Base-by-base conservation (phyloP, 2,797 vertebrate species). In the Kryptolebias ocellatus region DNA sequence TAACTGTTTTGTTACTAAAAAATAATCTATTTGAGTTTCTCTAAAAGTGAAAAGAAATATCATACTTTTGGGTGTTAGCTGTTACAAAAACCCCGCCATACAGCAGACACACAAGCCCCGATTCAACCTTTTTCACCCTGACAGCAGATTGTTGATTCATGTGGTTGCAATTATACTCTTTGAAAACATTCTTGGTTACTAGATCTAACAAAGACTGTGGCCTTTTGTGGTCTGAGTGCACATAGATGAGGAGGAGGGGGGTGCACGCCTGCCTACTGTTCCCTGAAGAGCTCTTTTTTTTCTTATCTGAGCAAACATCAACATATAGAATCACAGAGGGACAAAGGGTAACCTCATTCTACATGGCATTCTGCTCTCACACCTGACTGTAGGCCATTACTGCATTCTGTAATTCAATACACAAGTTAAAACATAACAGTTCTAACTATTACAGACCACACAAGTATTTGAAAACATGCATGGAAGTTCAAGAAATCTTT, bases 131-230 rank as follows among this genome's bases (percentile, higher is more conserved):
- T 81, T 86, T 84, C 70, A 86, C 75, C 67, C 70, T 14, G 49
- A 81, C 65, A 71, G 76, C 79, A 69, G 60, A 81, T 67, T 88
- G 83, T 78, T 86, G 70, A 86, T 89, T 90, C 87, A 91, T 89
- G 88, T 89, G 91, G 87, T 88, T 86, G 87, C 83, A 88, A 87
- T 91, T 87, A 90, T 79, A 47, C 81, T 75, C 83, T 76, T 86
- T 90, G 70, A 85, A 87, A 89, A 76, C 79, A 85, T 87, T 90
- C 69, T 80, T 81, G 59, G 81, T 75, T 71, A 84, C 82, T 60
- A 76, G 83, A 80, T 85, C 76, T 84, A 87, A 87, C 83, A 85
- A 81, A 81, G 83, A 84, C 69, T 3, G 16, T 71, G 80, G 82
- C 75, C 86, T 86, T 76, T 70, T 88, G 84, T 85, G 85, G 79